Evolutionary conservation across 2,888 invertebrate genomes (phyloP), one percentile per base, ranked within the genome.

Genomic region (Blastobasis adustella): DNA sequence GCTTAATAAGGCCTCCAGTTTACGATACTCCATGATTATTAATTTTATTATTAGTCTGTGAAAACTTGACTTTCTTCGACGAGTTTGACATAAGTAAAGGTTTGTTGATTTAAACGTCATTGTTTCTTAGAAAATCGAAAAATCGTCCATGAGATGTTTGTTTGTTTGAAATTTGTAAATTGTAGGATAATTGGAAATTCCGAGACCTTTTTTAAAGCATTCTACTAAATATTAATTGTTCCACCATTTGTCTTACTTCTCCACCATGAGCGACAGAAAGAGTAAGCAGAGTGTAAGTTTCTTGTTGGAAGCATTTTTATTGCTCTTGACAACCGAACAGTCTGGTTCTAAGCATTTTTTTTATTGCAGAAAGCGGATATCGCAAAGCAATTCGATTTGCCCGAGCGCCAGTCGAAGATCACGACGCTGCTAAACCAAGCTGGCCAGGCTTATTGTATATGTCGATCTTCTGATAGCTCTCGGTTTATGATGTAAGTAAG

Each of bases 381-480:
- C 65, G 96, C 96, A 0, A 94, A 94, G 67, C 96, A 96, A 71
- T 97, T 96, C 73, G 93, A 95, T 72, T 79, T 97, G 53, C 96
- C 97, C 0, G 97, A 97, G 73, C 90, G 97, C 45, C 96, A 96
- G 73, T 96, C 96, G 37, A 96, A 96, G 87, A 96, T 96, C 55
- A 96, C 96, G 8, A 93, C 95, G 4, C 88, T 96, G 52, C 82
- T 96, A 48, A 95, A 96, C 75, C 96, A 96, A 79, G 96, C 96
- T 73, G 96, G 96, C 5, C 95, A 96, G 82, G 95, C 95, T 0
- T 99, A 98, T 76, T 99, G 98, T 75, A 95, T 98, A 63, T 98
- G 98, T 74, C 91, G 98, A 45, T 95, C 97, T 6, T 95, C 97
- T 0, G 98, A 98, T 73, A 96, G 96, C 61, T 96, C 95, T 1